These are phyloP conservation scores for Cylloceria caligata DNA, from an alignment of 2,888 invertebrate genomes.

Conservation along the genomic window DNA sequence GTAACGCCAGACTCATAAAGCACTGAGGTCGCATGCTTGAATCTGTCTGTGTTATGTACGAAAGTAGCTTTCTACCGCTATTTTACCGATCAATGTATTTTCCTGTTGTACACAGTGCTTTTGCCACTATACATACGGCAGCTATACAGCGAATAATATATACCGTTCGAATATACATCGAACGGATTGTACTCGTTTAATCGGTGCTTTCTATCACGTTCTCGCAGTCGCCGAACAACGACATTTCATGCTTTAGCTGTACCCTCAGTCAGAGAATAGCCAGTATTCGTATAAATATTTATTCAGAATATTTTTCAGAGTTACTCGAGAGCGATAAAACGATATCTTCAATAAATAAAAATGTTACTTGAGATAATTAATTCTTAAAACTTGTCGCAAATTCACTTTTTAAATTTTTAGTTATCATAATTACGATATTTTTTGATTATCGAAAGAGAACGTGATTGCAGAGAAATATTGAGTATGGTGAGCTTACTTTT, in stretches of 20 bases:
- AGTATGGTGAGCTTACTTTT: neutral
- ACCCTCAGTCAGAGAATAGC: neutral
- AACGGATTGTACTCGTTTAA: slow-evolving; percentile 22
- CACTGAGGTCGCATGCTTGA: slow-evolving; percentile 22
- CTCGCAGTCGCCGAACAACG: slow-evolving; percentile 4
- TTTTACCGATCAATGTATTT: slow-evolving; percentile 39
- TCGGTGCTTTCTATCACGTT: slow-evolving; percentile 16
- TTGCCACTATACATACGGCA: neutral
- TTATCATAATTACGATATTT: too few relatives aligned
- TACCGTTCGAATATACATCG: slow-evolving; percentile 15
- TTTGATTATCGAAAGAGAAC: too few relatives aligned
- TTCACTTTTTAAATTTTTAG: too few relatives aligned
- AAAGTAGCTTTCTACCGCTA: slow-evolving; percentile 26
- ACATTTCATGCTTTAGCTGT: slow-evolving; percentile 9
- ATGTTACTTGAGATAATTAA: too few relatives aligned
- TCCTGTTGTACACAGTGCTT: slow-evolving; percentile 22
- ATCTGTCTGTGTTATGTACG: slow-evolving; percentile 10
- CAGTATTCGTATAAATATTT: neutral
- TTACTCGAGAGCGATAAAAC: neutral
- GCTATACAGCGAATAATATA: slow-evolving; percentile 13
- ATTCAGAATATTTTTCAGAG: neutral
- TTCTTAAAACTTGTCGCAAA: too few relatives aligned
- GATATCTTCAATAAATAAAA: too few relatives aligned
- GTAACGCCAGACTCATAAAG: slow-evolving; percentile 48
- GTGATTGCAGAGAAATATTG: neutral